Base-by-base conservation (phyloP, 2,888 invertebrate genomes). In the Uloborus plumipes region DNA sequence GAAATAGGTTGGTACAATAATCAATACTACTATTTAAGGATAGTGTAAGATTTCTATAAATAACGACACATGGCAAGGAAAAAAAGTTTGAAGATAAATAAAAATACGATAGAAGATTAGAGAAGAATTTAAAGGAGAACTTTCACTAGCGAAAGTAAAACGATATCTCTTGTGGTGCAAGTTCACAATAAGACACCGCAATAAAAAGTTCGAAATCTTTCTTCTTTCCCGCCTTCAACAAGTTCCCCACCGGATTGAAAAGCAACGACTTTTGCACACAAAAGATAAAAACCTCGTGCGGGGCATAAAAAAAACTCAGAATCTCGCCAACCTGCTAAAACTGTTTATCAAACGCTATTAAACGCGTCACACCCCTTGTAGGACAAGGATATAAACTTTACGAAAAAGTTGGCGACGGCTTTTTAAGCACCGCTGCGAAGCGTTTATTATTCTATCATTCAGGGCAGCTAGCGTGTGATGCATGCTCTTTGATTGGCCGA, bases 321-420 rank as follows among this genome's bases (percentile, higher is more conserved):
- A 64, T 39, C 31, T 11, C 47, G 53, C 49, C 58, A 53, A 51
- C 71, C 55, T 69, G 55, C 64, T 39, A 47, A 81, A 65, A 70
- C 61, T 74, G 69, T 70, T 74, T 74, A 74, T 74, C 80, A 81
- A 74, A 81, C 62, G 73, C 74, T 73, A 74, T 74, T 81, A 81
- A 81, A 81, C 62, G 51, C 15, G 58, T 22, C 51, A 15, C 74
- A 39, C 53, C 58, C 22, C 64, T 55, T 62, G 58, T 55, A 55
- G 65, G 16, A 39, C 64, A 62, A 50, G 74, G 80, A 58, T 81
- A 64, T 81, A 81, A 80, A 73, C 74, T 74, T 74, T 80, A 80
- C 79, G 72, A 67, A 81, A 78, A 81, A 81, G 58, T 65, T 22
- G 49, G 53, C 53, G 51, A 58, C 49, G 47, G 55, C 69, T 69